Evolutionary conservation across 2,888 invertebrate genomes (phyloP), one percentile per base, ranked within the genome.

Genomic region (Hymenopus coronatus): DNA sequence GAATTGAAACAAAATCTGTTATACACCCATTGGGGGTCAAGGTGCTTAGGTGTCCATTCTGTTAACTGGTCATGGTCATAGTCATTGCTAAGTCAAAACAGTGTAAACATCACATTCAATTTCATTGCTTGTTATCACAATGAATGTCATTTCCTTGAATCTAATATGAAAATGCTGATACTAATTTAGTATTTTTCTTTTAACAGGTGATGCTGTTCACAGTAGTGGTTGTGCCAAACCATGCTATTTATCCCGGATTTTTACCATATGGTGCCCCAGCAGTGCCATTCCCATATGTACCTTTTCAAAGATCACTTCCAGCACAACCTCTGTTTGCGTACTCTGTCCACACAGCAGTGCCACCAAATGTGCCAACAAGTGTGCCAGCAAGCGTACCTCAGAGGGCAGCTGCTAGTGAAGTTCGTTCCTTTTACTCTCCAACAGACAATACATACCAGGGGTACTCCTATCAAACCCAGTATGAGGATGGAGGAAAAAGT

Each of bases 391-490:
- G 28, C n/a, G 6, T 28, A 3, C 28, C 86, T 28, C 25, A 3
- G 20, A 30, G 20, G 28, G 15, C 30, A 25, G 33, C 87, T 27
- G 33, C 82, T 33, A 30, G 28, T 30, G 6, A 30, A 15, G 15
- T 81, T 9, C 28, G 6, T 28, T 33, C 33, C 25, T 33, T 87
- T n/a, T 87, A 87, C 9, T 33, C 90, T 27, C 40, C 89, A 70
- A 81, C 86, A 12, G 84, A 84, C 27, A 82, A 88, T 15, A 87
- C 40, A 8, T 89, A 82, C 88, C 82, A 88, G 40, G 90, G 90
- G 9, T 90, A 84, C 30, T 82, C 90, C 20, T 89, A 84, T 40
- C 87, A 90, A 82, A 90, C 90, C 0, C 70, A 84, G 14, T 90
- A 89, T 84, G 85, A 83, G 25, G 82, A 84, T 82, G 89, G 89